Conservation (phyloP, 2,888 invertebrate species). For the Andrena minutula region DNA sequence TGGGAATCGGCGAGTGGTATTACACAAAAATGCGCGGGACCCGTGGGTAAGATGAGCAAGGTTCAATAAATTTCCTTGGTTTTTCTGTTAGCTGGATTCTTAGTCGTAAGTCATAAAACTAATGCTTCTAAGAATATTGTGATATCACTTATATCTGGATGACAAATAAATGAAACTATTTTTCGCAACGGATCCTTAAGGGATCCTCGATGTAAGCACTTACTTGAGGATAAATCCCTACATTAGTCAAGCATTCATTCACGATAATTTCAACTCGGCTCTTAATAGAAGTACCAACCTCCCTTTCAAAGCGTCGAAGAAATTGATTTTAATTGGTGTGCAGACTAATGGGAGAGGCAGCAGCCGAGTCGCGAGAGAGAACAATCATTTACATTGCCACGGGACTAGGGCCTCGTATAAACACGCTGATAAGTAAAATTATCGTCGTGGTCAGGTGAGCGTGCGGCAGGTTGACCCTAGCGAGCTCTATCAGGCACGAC, state of each 20-base stretch:
- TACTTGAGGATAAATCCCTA: background rate
- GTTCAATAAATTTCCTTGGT: constrained; percentile 18
- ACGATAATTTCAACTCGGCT: background rate
- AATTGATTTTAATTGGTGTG: constrained; percentile 50
- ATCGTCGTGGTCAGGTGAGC: constrained; percentile 58
- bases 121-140: too few species aligned
- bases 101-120: background rate
- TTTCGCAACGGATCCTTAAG: too few species aligned
- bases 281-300: constrained; percentile 1
- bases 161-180: too few species aligned
- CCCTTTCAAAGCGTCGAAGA: constrained; percentile 27
- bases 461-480: constrained; percentile 62
- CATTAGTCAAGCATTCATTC: background rate
- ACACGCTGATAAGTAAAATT: constrained; percentile 65
- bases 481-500: constrained; percentile 62
- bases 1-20: constrained; percentile 28
- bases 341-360: constrained; percentile 11
- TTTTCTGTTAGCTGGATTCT: background rate
- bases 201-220: too few species aligned
- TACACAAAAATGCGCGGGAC: constrained; percentile 20
- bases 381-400: constrained; percentile 28
- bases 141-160: too few species aligned
- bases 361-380: constrained; percentile 2
- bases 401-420: constrained; percentile 33
- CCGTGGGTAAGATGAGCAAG: constrained; percentile 9